Evolutionary conservation across 2,888 invertebrate genomes (phyloP), one percentile per base, ranked within the genome.

Genomic region (Listrodromus nycthemerus): DNA sequence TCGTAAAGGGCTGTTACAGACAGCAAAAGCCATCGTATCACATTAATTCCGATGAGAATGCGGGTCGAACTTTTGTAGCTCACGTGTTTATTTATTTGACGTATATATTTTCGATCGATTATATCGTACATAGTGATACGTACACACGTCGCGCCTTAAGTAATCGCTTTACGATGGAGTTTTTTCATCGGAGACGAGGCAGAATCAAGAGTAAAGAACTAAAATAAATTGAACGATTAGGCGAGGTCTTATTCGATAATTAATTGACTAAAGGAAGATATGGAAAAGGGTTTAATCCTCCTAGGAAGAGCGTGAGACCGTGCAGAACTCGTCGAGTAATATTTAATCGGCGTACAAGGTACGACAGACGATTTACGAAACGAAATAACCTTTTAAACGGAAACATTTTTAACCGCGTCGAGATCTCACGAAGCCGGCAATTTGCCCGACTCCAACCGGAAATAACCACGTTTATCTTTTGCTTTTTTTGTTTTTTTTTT

Each of bases 371-470:
- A 80, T 74, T 69, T 65, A 74, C 50, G 73, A 83, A 65, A 61
- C 41, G 13, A 67, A 77, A 16, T 45, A 45, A 45, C 13, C 3
- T 45, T 3, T 37, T 37, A 7, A 67, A 79, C 30, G 30, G n/a
- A 27, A 76, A 77, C 4, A 3, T 30, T 30, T 30, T 30, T 10
- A 33, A 67, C 50, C n/a, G 83, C 81, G 80, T 84, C 84, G 84
- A 81, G 78, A 81, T 78, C 70, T 81, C 80, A 84, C 70, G 75
- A 78, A 79, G 78, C 84, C 75, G 81, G 84, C 84, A 81, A 67
- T 84, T 81, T 74, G 84, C 84, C 78, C 74, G 81, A 84, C 84
- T 84, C 84, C 84, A 84, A 84, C 78, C 84, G 84, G 84, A 81
- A 84, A 84, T 78, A 84, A 84, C 84, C 78, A 84, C 78, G 66